These are phyloP conservation scores for Pharmacophagus antenor DNA, from an alignment of 2,888 invertebrate genomes.

Conservation along the genomic window DNA sequence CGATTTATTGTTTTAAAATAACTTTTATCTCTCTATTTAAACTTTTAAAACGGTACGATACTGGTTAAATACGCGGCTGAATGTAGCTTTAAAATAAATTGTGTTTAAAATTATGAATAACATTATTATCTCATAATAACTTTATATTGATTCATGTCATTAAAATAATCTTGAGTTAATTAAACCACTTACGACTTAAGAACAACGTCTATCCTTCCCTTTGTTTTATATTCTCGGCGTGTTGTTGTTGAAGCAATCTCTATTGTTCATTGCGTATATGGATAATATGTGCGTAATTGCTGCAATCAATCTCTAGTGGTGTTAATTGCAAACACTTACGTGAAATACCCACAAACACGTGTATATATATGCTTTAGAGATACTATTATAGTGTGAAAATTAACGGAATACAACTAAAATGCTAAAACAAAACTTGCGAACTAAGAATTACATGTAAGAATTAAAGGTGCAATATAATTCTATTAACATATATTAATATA, in stretches of 20 bases:
- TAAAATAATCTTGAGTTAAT: background rate
- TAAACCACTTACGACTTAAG: background rate
- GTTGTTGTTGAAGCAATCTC: background rate
- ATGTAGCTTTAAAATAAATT: too few species aligned
- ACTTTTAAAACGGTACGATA: too few species aligned
- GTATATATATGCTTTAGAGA: background rate
- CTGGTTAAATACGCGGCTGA: too few species aligned
- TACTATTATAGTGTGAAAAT: too few species aligned
- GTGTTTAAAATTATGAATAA: background rate
- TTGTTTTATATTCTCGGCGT: background rate
- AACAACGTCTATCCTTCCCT: too few species aligned
- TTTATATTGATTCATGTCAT: background rate
- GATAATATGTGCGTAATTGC: background rate
- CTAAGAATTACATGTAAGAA: too few species aligned
- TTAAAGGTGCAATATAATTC: too few species aligned
- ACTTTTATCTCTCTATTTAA: too few species aligned
- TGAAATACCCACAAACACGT: background rate
- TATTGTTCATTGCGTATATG: background rate
- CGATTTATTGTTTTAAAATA: background rate
- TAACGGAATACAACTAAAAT: background rate
- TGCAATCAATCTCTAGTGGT: slow-evolving; percentile 1
- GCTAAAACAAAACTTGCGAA: background rate
- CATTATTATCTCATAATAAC: too few species aligned
- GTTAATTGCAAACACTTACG: background rate
- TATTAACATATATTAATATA: too few species aligned